A percentile compares a stretch with the other conserved stretches of the same genome.
These are phyloP conservation scores for Conchocele bisecta DNA, from an alignment of 2,888 invertebrate genomes.

Conservation along the genomic window DNA sequence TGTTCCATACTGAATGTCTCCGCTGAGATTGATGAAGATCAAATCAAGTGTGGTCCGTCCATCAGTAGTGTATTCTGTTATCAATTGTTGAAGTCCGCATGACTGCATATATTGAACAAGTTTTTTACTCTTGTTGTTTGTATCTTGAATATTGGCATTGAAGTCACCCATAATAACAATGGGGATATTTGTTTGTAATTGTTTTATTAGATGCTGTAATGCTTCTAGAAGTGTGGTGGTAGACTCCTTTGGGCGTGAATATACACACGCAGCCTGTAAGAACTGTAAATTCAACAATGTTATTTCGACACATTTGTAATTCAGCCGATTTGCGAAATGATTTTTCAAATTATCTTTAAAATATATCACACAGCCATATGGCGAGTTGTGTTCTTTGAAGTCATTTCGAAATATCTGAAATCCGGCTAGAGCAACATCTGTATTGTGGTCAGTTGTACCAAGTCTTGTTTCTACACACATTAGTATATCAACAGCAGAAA, in stretches of 20 bases:
- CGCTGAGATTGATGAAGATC: too few relatives aligned
- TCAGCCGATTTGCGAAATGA: too few relatives aligned
- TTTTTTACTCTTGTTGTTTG: too few relatives aligned
- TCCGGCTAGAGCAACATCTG: background rate
- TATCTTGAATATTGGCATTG: too few relatives aligned
- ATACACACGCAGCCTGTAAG: background rate
- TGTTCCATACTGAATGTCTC: background rate
- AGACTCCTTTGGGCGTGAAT: slow-evolving; percentile 9
- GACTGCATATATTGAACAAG: background rate
- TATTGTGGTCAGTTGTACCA: background rate
- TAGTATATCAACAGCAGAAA: slow-evolving; percentile 1
- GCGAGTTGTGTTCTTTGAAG: background rate
- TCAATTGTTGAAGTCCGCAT: background rate
- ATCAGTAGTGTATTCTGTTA: slow-evolving; percentile 10
- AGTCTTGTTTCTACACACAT: slow-evolving; percentile 18
- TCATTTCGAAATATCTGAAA: slow-evolving; percentile 11
- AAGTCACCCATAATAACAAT: slow-evolving; percentile 3
- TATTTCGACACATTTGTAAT: slow-evolving; percentile 1
- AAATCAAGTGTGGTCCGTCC: slow-evolving; percentile 9
- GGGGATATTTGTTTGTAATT: background rate
- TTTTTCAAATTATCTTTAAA: background rate
- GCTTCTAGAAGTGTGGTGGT: background rate
- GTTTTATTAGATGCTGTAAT: background rate
- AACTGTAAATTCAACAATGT: background rate
- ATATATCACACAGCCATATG: slow-evolving; percentile 4